phyloP scores from a whole-genome alignment of 2,113 vertebrate species.

The Anthoscopus minutus region DNA sequence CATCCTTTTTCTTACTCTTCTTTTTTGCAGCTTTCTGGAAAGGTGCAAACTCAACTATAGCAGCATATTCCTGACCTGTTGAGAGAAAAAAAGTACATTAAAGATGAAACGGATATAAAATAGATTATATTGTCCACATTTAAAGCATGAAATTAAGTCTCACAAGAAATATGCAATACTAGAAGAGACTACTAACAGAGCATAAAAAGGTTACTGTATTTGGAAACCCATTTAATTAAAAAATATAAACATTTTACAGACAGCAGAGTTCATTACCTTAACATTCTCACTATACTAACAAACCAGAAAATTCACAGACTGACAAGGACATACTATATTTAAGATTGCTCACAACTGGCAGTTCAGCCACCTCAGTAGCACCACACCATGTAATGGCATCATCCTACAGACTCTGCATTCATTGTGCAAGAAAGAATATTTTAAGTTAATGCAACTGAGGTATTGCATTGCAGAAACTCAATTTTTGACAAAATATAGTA shows the following conservation, averaged over 20 bases:
- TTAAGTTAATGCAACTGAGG: not conserved
- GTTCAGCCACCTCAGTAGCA: not conserved
- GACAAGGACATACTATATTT: not conserved
- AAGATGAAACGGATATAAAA: not conserved
- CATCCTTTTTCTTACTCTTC: conserved; percentile 94
- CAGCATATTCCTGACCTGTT: conserved; percentile 94
- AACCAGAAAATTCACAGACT: not conserved
- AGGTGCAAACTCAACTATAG: conserved; percentile 96
- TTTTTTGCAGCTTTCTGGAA: conserved; percentile 98
- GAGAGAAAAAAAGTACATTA: not conserved
- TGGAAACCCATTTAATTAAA: not conserved
- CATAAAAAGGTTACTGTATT: not conserved
- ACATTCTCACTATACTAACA: not conserved
- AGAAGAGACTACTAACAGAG: not conserved
- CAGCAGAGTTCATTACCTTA: not conserved
- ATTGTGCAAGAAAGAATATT: not conserved
- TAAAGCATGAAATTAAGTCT: not conserved
- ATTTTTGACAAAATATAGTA: not conserved
- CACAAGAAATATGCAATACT: not conserved
- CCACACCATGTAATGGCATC: accelerated
- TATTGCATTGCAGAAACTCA: not conserved
- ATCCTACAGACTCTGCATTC: not conserved
- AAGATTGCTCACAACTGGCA: not conserved
- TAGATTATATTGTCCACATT: not conserved
- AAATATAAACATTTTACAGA: not conserved